phyloP scores from a whole-genome alignment of 2,797 vertebrate genomes.

The Bucorvus abyssinicus region DNA sequence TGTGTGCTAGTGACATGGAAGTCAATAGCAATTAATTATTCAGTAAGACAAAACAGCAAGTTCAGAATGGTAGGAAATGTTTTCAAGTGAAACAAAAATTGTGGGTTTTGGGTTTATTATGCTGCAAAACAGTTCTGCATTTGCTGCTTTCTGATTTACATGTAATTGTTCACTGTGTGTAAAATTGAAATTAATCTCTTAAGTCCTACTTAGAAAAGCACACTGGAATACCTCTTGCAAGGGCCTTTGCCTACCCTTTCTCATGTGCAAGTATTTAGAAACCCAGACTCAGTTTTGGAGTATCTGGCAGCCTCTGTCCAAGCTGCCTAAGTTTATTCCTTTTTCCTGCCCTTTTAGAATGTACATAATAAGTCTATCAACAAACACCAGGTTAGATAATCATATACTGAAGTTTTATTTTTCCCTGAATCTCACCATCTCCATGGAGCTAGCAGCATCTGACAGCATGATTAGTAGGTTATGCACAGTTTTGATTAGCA shows the following conservation, averaged over 20 bases:
- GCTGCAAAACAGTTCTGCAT: background rate
- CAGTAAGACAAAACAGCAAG: background rate
- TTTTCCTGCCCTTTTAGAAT: background rate
- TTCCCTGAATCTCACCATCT: background rate
- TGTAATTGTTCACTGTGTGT: background rate
- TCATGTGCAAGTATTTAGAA: background rate
- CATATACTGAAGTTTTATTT: background rate
- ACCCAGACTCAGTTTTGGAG: background rate
- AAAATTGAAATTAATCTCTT: background rate
- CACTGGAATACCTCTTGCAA: background rate
- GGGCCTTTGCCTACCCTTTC: background rate
- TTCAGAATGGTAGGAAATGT: background rate
- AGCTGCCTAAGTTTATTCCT: background rate
- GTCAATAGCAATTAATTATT: background rate
- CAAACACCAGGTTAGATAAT: background rate
- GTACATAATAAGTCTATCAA: background rate
- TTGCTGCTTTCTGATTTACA: background rate
- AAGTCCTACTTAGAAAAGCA: background rate
- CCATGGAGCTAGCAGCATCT: background rate
- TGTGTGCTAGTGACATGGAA: background rate
- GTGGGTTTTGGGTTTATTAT: accelerated
- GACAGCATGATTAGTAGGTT: background rate
- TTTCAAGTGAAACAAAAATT: background rate
- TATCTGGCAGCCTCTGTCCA: background rate
- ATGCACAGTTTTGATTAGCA: background rate